A percentile compares a stretch with the other conserved stretches of the same genome.
These are phyloP conservation scores for Tuberolachnus salignus DNA, from an alignment of 2,888 invertebrate genomes.

Conservation along the genomic window DNA sequence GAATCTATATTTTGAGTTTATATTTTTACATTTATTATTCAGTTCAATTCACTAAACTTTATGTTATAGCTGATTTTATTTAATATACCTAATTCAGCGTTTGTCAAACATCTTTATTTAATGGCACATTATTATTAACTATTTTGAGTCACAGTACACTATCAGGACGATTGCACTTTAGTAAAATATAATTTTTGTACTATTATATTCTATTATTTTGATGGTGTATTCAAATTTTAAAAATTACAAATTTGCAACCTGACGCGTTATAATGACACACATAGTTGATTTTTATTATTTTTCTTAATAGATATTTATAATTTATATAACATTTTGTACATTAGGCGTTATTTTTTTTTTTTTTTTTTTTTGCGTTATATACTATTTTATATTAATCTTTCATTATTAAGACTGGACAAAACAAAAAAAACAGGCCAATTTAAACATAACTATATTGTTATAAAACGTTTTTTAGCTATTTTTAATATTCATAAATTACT, in stretches of 20 bases:
- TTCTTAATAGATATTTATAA: neutral
- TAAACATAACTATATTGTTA: neutral
- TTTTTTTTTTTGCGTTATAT: neutral
- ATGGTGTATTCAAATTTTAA: too few species aligned
- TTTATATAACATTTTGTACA: neutral
- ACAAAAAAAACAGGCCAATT: neutral
- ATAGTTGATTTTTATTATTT: neutral
- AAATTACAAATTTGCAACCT: too few species aligned
- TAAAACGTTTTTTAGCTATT: neutral
- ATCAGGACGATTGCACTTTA: too few species aligned
- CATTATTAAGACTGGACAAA: constrained; percentile 6
- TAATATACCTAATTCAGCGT: neutral
- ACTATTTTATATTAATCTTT: neutral
- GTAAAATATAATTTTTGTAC: too few species aligned
- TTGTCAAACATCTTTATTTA: neutral
- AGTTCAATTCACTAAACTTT: neutral
- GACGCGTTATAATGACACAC: neutral
- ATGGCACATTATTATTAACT: neutral
- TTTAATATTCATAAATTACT: neutral
- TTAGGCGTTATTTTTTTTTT: too few species aligned
- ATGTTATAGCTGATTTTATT: neutral
- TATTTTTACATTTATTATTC: neutral
- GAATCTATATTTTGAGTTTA: neutral
- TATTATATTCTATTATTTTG: neutral
- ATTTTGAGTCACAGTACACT: neutral